Base-by-base conservation (phyloP, 2,113 vertebrate genomes). In the Brachypodius melanocephalos region DNA sequence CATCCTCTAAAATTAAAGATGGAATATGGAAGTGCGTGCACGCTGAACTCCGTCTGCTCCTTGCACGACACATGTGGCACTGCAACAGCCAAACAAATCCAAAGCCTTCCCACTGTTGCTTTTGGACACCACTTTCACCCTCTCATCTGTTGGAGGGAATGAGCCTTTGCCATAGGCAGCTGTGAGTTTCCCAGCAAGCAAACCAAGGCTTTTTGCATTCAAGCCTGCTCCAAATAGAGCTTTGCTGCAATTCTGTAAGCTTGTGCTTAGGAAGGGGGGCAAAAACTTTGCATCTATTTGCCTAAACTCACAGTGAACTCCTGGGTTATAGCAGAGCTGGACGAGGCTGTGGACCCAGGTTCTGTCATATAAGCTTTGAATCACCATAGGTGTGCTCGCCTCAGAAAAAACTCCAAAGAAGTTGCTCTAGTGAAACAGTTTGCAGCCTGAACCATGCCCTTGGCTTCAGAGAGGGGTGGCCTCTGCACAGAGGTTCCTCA, bases 1-100 rank as follows among this genome's bases (percentile, higher is more conserved):
- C 90, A 95, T 92, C 93, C 96, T 96, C 95, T 96, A 97, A 97
- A 96, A 93, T 97, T 96, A 97, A 95, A 94, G 87, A 84, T 78
- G 52, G 88, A 76, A 93, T 89, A 93, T 95, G 93, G 91, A 90
- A 95, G 57, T 5, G 32, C 40, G 2, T 52, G 55, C 67, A 82
- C 80, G 15, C 84, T 86, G 81, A 92, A 95, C 90, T 69, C 92
- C 21, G 74, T 88, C 91, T 93, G 92, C 91, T 92, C 85, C 75
- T 88, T 11, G 11, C 68, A 5, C 48, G 0, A 85, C 80, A 88
- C 92, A 89, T 81, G 93, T 93, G 93, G 89, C 88, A 79, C 86
- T 65, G 80, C 88, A 91, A 77, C 76, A 88, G 85, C 74, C 88
- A 89, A 91, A 94, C 88, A 94, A 89, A 88, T 24, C 89, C 55